These are phyloP conservation scores for Nomada lathburiana DNA, from an alignment of 2,888 invertebrate species.

Conservation along the genomic window DNA sequence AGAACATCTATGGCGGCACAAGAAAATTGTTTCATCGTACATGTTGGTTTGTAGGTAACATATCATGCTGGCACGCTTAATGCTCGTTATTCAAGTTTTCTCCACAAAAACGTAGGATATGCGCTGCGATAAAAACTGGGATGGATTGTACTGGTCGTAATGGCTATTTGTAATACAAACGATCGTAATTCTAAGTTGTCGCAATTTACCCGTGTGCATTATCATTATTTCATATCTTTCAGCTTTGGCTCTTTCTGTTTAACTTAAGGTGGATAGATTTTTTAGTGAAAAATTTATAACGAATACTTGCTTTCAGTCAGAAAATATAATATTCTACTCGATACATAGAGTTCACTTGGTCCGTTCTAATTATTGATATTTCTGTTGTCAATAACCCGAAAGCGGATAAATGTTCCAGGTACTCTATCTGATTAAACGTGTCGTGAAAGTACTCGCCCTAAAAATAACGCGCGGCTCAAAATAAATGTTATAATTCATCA, in stretches of 20 bases:
- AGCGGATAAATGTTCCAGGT: neutral
- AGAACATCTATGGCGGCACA: neutral
- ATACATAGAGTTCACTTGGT: neutral
- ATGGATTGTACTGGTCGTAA: neutral
- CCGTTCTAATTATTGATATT: conserved; percentile 13
- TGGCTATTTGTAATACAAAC: neutral
- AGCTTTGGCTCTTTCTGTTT: neutral
- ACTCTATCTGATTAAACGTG: conserved; percentile 17
- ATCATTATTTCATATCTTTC: neutral
- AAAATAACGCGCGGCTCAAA: conserved; percentile 54
- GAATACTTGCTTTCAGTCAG: neutral
- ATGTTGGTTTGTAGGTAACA: neutral
- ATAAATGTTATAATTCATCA: conserved; percentile 48
- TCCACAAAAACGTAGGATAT: neutral
- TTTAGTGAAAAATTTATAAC: neutral
- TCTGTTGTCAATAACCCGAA: conserved; percentile 1
- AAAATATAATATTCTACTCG: neutral
- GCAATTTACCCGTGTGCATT: neutral
- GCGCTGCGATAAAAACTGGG: no score
- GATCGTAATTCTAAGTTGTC: neutral
- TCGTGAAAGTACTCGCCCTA: conserved; percentile 15
- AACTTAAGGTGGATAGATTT: neutral
- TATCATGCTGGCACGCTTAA: neutral
- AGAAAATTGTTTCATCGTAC: conserved; percentile 10
- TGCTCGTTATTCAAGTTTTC: conserved; percentile 12